Percentiles rank a stretch among this genome's conserved stretches.
These are phyloP conservation scores for Phaethon lepturus DNA, from an alignment of 2,113 vertebrate genomes.

Conservation along the genomic window DNA sequence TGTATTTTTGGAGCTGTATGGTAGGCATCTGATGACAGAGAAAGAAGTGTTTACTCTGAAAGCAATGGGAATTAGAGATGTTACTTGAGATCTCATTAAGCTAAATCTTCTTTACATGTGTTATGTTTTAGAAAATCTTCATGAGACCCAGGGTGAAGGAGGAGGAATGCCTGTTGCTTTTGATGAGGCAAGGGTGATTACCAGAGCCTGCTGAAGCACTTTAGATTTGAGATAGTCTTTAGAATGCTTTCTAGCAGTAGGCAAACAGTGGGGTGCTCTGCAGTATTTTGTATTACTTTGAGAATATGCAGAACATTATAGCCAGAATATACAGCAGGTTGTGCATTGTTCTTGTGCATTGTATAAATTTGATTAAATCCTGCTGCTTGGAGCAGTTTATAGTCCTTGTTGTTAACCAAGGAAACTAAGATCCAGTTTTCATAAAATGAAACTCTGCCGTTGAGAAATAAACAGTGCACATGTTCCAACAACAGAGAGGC, in stretches of 20 bases:
- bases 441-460: neutral
- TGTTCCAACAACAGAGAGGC: neutral
- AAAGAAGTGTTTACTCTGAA: neutral
- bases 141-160: neutral
- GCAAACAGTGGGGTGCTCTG: conserved; percentile 7
- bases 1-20: neutral
- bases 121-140: neutral
- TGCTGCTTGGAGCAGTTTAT: neutral
- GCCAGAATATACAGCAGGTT: neutral
- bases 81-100: neutral
- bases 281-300: neutral
- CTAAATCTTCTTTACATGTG: neutral
- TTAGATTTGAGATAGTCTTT: neutral
- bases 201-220: neutral
- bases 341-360: neutral
- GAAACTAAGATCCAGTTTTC: neutral
- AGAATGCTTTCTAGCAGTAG: conserved; percentile 10
- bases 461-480: neutral
- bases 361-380: conserved; percentile 41
- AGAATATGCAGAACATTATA: neutral
- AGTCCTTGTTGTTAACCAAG: neutral
- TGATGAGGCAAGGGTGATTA: conserved; percentile 24
- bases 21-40: neutral
- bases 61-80: neutral
- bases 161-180: conserved; percentile 16